Conservation (phyloP, 2,797 vertebrate genomes). For the Esox lucius region DNA sequence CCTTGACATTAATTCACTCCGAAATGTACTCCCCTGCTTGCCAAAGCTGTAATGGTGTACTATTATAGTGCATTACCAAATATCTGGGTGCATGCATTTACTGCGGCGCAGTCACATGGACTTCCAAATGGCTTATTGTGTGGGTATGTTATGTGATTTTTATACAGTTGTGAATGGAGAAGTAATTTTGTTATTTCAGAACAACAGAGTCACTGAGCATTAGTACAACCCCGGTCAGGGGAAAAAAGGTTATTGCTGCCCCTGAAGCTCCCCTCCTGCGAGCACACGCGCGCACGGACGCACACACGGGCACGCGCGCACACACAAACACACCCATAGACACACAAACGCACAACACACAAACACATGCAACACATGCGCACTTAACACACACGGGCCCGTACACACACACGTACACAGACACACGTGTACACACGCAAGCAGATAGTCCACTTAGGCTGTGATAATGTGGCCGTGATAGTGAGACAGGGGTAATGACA, state of each 20-base stretch:
- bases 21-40: slow-evolving; percentile 7
- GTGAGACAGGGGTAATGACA: background rate
- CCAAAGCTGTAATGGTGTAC: slow-evolving; percentile 27
- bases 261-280: background rate
- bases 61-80: slow-evolving; percentile 35
- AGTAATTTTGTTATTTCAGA: slow-evolving; percentile 69
- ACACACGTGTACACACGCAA: slow-evolving; percentile 21
- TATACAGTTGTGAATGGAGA: slow-evolving; percentile 51
- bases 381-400: slow-evolving; percentile 23
- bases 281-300: slow-evolving; percentile 17
- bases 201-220: slow-evolving; percentile 64
- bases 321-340: slow-evolving; percentile 25
- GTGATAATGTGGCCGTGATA: slow-evolving; percentile 13
- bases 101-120: slow-evolving; percentile 14
- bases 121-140: slow-evolving; percentile 43
- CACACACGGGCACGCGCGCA: slow-evolving; percentile 25
- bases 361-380: slow-evolving; percentile 11
- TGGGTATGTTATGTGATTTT: slow-evolving; percentile 57
- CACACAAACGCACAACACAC: slow-evolving; percentile 20
- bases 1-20: background rate
- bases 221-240: slow-evolving; percentile 55
- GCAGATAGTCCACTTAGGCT: background rate
- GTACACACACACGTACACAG: slow-evolving; percentile 23
- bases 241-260: slow-evolving; percentile 52
- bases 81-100: slow-evolving; percentile 21